phyloP scores from a whole-genome alignment of 2,797 vertebrate genomes.

The Cirrhinus molitorella region DNA sequence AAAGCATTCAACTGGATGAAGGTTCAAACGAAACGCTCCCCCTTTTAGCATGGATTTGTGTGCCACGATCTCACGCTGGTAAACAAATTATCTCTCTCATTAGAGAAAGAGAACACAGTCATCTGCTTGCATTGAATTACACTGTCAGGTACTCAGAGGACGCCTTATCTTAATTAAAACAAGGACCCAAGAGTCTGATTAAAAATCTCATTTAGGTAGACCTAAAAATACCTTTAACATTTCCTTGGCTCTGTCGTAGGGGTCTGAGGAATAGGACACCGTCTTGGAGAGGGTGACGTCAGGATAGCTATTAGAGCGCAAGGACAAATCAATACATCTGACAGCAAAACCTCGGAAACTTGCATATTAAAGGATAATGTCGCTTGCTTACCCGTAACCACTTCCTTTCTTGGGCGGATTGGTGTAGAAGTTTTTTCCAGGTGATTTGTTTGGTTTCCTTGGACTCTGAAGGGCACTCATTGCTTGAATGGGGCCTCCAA shows the following conservation, averaged over 20 bases:
- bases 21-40: conserved; percentile 84
- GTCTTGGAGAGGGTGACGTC: conserved; percentile 84
- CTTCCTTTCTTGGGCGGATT: conserved; percentile 88
- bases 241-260: conserved; percentile 78
- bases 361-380: conserved; percentile 7
- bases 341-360: conserved; percentile 32
- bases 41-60: conserved; percentile 81
- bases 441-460: conserved; percentile 71
- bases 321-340: conserved; percentile 47
- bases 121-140: conserved; percentile 17
- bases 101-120: conserved; percentile 24
- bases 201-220: conserved; percentile 12
- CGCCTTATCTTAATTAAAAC: conserved; percentile 23
- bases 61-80: conserved; percentile 76
- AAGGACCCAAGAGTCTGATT: conserved; percentile 3
- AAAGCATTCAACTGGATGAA: conserved; percentile 86
- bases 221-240: conserved; percentile 68
- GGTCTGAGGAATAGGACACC: conserved; percentile 79
- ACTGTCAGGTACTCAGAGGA: conserved; percentile 33
- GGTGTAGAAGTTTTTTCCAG: conserved; percentile 87
- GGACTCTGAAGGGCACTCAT: conserved; percentile 78
- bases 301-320: conserved; percentile 77
- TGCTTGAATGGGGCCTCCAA: conserved; percentile 80
- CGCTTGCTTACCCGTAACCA: conserved; percentile 84
- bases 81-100: conserved; percentile 68